Base-by-base conservation (phyloP, 2,113 vertebrate genomes). In the Podarcis cretensis region DNA sequence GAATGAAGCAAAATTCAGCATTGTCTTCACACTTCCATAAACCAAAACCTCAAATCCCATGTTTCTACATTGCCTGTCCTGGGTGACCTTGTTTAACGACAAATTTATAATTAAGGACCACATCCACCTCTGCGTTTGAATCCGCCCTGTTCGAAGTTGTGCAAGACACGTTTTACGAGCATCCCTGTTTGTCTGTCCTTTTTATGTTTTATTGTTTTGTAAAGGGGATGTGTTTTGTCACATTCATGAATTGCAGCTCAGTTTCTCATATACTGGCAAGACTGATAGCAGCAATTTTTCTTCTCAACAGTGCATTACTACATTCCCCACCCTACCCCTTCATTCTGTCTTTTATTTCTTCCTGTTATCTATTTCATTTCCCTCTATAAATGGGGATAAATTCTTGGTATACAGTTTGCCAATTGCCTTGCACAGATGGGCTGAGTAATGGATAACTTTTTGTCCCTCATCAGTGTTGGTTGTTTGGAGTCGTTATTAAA, bases 181-280 rank as follows among this genome's bases (percentile, higher is more conserved):
- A 74, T 85, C 69, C 40, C 25, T 79, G 3, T 92, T 92, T 92
- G 81, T 88, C 43, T 88, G 21, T 63, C 23, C 3, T 66, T 40
- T 85, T 90, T 87, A 69, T 89, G 77, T 57, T 93, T 82, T 83
- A 87, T 91, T 91, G 66, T 93, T 94, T 94, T 74, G 30, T 89
- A 90, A 87, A 54, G 21, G 92, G 77, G 90, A 88, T 65, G 2
- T 84, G 40, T 94, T 94, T 92, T 94, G 84, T 91, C 88, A 89
- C 37, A 65, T 81, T 93, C 90, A 89, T 91, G 94, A 95, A 93
- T 93, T 96, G 89, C 93, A 94, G 77, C 93, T 92, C 90, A 81
- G 89, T 89, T 94, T 93, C 85, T 94, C 68, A 85, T 88, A 87
- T 90, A 79, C 85, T 84, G 85, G 87, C 77, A 92, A 83, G 81